Evolutionary conservation across 1,140 invertebrate genomes (phyloP).

Genomic region (Drosophila sturtevanti): DNA sequence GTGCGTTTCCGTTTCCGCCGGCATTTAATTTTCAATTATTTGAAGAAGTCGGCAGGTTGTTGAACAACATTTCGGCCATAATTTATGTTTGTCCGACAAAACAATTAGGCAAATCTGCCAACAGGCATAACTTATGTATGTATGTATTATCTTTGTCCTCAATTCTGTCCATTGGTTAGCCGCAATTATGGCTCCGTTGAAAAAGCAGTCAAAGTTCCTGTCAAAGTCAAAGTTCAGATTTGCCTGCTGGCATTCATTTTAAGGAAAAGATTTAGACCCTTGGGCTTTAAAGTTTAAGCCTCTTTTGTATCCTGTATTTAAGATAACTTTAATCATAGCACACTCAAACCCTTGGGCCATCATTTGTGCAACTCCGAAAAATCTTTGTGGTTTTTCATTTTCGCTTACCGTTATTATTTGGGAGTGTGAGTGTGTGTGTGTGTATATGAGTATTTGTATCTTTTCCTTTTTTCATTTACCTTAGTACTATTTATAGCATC

Average conservation of each 20-base stretch:
- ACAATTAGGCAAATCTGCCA: constrained; percentile 55
- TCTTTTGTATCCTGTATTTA: background rate
- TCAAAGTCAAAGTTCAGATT: background rate
- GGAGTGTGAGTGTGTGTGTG: too few species aligned
- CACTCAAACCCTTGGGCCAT: constrained; percentile 8
- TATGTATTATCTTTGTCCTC: background rate
- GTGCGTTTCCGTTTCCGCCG: constrained; percentile 23
- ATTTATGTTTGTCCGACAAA: constrained; percentile 36
- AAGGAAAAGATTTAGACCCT: too few species aligned
- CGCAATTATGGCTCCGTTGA: background rate
- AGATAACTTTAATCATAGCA: constrained; percentile 1
- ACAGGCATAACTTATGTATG: constrained; percentile 9
- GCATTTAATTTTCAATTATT: constrained; percentile 50
- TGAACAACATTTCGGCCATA: constrained; percentile 5
- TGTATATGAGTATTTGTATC: constrained; percentile 8
- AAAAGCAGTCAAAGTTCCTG: constrained; percentile 2
- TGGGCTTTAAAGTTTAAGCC: constrained; percentile 23
- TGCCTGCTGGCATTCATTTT: constrained; percentile 13
- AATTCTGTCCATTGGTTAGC: constrained; percentile 19
- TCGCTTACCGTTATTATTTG: too few species aligned
- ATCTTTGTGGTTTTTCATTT: constrained; percentile 1
- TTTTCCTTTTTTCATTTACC: constrained; percentile 15
- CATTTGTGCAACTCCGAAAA: background rate
- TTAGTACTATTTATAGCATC: constrained; percentile 31
- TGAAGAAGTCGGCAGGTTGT: constrained; percentile 21